Base-by-base conservation (phyloP, 2,888 invertebrate genomes). In the Seira musarum region DNA sequence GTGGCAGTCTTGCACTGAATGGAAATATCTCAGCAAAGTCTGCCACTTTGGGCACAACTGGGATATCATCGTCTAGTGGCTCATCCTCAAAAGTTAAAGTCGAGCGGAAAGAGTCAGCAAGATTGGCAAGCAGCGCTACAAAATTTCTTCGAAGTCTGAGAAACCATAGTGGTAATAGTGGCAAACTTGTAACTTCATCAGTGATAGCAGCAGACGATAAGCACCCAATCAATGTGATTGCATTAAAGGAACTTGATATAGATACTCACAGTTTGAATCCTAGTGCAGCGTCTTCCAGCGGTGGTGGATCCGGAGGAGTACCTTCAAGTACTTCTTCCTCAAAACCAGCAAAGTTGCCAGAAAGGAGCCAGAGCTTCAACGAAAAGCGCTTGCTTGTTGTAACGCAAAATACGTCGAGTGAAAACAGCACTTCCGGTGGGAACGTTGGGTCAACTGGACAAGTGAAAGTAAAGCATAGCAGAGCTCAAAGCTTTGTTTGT, bases 281-380 rank as follows among this genome's bases (percentile, higher is more conserved):
- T 6, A 64, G 75, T 13, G 80, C 77, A 30, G 61, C 72, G 19
- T 15, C 49, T 24, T 25, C 46, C 5, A 64, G 77, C 1, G 63
- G 71, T 64, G 71, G 66, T 46, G 67, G 74, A 61, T 30, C 63
- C 13, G 72, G 53, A 24, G 72, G 60, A n/a, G n/a, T n/a, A n/a
- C n/a, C n/a, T 30, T 64, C 80, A 46, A 64, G 75, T 10, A 46
- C 75, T 17, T 3, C 19, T 24, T 3, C 61, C n/a, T n/a, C n/a
- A n/a, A n/a, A n/a, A 35, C 49, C 67, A 49, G 57, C 69, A 21
- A 80, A 83, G 35, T 66, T 81, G 13, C 86, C 86, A 0, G 86
- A 86, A 61, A 30, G 86, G 60, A 86, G 86, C 73, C 86, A 86
- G 64, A 86, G 86, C 80, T 85, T 86, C 72, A 85, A 86, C 80